A percentile compares a stretch with the other conserved stretches of the same genome.
phyloP scores from a whole-genome alignment of 2,888 invertebrate species.

The Chloroclystis v-ata region DNA sequence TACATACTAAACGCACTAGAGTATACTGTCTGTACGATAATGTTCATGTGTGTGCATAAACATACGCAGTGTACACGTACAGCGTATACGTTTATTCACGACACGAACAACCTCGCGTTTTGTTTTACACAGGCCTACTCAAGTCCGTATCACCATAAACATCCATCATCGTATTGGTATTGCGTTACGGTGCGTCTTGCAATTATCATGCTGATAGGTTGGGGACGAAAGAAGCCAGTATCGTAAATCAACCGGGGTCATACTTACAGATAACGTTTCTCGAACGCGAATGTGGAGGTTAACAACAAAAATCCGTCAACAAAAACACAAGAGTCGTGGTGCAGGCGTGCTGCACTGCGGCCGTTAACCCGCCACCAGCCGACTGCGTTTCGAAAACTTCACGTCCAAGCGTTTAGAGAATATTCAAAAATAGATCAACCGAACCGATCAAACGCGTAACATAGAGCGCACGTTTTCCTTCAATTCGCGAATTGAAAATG shows the following conservation, averaged over 20 bases:
- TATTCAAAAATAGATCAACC: constrained; percentile 76
- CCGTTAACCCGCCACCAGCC: constrained; percentile 71
- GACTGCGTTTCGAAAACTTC: constrained; percentile 76
- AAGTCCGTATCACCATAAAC: constrained; percentile 22
- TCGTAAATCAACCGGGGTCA: constrained; percentile 71
- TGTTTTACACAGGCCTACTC: constrained; percentile 27
- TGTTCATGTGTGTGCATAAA: constrained; percentile 34
- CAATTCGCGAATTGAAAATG: constrained; percentile 45
- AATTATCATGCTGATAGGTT: constrained; percentile 15
- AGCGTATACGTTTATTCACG: constrained; percentile 39
- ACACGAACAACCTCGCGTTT: constrained; percentile 36
- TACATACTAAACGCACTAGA: constrained; percentile 18
- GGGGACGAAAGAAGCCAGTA: constrained; percentile 50
- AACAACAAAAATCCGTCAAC: constrained; percentile 75
- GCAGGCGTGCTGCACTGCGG: constrained; percentile 71
- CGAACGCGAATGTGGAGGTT: constrained; percentile 57
- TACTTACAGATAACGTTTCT: constrained; percentile 75
- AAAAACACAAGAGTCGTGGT: constrained; percentile 71
- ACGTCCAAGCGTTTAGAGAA: constrained; percentile 71
- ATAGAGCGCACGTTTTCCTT: constrained; percentile 47
- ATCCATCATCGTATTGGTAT: constrained; percentile 3
- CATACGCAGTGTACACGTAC: constrained; percentile 25
- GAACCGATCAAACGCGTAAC: constrained; percentile 58
- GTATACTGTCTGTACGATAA: constrained; percentile 28
- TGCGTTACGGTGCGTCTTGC: constrained; percentile 3